Percentiles rank a stretch among this genome's conserved stretches.
phyloP scores from a whole-genome alignment of 2,888 invertebrate species.

The Drosophila robusta region DNA sequence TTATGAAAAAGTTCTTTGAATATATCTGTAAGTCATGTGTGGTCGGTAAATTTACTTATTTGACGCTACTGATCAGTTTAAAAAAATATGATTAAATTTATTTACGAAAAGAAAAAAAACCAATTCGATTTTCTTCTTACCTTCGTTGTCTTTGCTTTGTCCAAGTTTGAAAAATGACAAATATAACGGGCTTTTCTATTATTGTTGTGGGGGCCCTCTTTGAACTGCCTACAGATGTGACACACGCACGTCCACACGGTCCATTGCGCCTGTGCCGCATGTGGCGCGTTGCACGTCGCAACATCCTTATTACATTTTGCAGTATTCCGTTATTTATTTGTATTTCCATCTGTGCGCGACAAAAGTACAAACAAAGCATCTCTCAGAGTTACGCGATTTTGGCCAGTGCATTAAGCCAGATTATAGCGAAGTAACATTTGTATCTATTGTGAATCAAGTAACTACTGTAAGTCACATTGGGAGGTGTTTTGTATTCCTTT shows the following conservation, averaged over 20 bases:
- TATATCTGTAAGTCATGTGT: background rate
- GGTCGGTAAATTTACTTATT: background rate
- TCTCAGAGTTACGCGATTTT: background rate
- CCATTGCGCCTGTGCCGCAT: conserved; percentile 49
- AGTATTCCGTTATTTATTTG: conserved; percentile 30
- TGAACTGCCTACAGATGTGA: background rate
- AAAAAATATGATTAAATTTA: no score
- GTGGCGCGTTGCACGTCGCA: conserved; percentile 37
- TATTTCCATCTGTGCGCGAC: conserved; percentile 4
- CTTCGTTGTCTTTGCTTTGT: background rate
- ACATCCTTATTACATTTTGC: conserved; percentile 26
- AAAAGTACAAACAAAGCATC: background rate
- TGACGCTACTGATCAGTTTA: background rate
- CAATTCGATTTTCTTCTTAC: no score
- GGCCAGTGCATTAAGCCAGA: background rate
- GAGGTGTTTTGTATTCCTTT: background rate
- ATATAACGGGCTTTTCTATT: background rate
- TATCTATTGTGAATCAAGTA: background rate
- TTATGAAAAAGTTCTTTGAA: background rate
- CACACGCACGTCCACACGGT: background rate
- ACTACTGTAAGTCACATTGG: background rate
- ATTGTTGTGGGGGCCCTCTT: background rate
- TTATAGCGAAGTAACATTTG: background rate
- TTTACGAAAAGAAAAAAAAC: no score
- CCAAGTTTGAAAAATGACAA: background rate